phyloP scores from a whole-genome alignment of 2,797 vertebrate species.

The Myotis vivesi region DNA sequence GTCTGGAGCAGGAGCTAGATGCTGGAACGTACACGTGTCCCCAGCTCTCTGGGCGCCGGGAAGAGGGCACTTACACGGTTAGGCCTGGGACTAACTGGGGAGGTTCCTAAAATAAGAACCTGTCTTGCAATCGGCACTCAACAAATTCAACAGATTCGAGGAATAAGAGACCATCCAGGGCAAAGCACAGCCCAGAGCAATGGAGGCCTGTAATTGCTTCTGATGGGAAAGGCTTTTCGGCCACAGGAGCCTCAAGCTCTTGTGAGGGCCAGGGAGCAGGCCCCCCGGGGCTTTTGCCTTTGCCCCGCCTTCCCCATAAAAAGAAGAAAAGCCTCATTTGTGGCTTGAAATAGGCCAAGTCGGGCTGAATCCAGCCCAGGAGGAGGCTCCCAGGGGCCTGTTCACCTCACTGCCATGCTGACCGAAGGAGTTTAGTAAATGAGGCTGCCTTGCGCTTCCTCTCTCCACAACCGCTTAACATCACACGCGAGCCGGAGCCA shows the following conservation, averaged over 20 bases:
- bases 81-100: not conserved
- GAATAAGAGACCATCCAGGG: not conserved
- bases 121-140: not conserved
- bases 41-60: accelerated
- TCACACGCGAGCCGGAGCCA: accelerated
- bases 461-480: not conserved
- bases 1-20: not conserved
- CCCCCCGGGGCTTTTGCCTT: not conserved
- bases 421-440: conserved; percentile 8
- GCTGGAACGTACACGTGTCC: not conserved
- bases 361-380: not conserved
- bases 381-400: conserved; percentile 5
- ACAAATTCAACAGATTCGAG: not conserved
- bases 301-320: conserved; percentile 38
- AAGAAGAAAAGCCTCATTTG: conserved; percentile 56
- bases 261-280: not conserved
- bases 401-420: not conserved
- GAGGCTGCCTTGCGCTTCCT: not conserved
- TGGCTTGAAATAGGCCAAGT: conserved; percentile 37
- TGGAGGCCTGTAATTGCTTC: conserved; percentile 1
- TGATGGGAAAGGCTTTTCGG: not conserved
- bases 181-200: not conserved
- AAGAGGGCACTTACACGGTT: not conserved
- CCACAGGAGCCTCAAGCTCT: conserved; percentile 23
- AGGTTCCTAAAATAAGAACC: not conserved